Conservation (phyloP, 1,140 invertebrate species). For the Oppia nitens region DNA sequence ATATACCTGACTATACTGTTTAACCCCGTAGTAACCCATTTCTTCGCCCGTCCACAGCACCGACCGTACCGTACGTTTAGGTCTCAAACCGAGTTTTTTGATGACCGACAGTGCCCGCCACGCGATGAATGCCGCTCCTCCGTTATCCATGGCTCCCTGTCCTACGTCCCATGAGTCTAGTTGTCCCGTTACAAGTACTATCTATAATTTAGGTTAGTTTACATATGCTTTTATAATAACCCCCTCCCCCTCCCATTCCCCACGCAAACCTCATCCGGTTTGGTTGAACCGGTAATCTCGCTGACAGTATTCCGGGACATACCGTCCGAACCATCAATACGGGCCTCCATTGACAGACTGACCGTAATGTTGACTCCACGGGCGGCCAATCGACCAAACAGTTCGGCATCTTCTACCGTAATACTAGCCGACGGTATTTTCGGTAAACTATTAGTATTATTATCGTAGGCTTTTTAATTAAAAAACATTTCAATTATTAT, state of each 20-base stretch:
- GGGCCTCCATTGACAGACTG: conserved; percentile 31
- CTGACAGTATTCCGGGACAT: conserved; percentile 52
- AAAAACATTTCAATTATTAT: no score
- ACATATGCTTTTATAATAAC: no score
- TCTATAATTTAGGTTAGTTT: conserved; percentile 34
- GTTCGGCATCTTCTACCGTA: conserved; percentile 54
- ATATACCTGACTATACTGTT: conserved; percentile 37
- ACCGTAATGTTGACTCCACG: background rate
- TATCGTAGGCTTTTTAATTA: no score
- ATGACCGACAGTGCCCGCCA: no score
- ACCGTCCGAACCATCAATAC: conserved; percentile 33
- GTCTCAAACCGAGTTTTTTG: no score
- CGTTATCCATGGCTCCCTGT: no score
- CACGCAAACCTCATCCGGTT: no score
- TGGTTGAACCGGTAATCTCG: no score
- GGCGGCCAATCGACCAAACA: conserved; percentile 59
- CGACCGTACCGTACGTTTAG: conserved; percentile 49
- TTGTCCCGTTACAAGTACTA: conserved; percentile 65
- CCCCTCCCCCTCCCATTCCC: no score
- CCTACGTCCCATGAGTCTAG: conserved; percentile 75
- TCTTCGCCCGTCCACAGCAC: conserved; percentile 75
- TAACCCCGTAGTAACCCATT: conserved; percentile 45
- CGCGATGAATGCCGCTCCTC: no score
- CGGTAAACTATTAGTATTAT: conserved; percentile 36
- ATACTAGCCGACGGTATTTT: conserved; percentile 62